phyloP scores from a whole-genome alignment of 2,888 invertebrate genomes.

The Pterobdella sp. region DNA sequence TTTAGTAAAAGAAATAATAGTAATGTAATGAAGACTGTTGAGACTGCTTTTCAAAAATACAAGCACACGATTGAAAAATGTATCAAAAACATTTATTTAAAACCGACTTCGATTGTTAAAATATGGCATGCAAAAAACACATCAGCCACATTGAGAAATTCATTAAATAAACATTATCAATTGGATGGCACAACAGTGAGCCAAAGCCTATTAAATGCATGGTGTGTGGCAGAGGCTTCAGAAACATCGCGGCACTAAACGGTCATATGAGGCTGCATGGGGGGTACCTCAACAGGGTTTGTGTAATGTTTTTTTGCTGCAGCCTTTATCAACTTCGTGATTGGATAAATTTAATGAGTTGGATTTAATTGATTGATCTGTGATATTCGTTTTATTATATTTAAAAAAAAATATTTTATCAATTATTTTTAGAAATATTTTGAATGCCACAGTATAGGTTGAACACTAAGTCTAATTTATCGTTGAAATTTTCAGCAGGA shows the following conservation, averaged over 20 bases:
- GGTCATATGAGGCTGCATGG: slow-evolving; percentile 96
- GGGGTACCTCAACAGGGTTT: slow-evolving; percentile 73
- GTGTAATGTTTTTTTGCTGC: background rate
- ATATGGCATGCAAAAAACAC: no score
- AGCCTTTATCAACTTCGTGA: background rate
- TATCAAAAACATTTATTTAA: no score
- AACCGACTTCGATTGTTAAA: no score
- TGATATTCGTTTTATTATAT: background rate
- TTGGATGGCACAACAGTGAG: slow-evolving; percentile 38
- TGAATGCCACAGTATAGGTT: background rate
- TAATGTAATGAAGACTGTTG: no score
- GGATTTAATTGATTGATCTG: background rate
- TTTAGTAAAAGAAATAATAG: no score
- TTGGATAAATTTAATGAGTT: background rate
- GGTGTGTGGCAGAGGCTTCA: slow-evolving; percentile 87
- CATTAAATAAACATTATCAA: no score
- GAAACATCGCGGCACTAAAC: slow-evolving; percentile 92
- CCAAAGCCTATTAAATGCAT: slow-evolving; percentile 77
- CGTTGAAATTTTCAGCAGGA: no score
- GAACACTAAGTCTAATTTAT: no score
- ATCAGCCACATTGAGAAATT: no score
- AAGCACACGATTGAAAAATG: no score
- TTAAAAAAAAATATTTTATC: background rate
- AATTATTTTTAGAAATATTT: background rate
- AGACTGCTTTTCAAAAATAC: no score